Percentiles rank a stretch among this genome's conserved stretches.
phyloP scores from a whole-genome alignment of 2,888 invertebrate species.

The Dicycla oo region DNA sequence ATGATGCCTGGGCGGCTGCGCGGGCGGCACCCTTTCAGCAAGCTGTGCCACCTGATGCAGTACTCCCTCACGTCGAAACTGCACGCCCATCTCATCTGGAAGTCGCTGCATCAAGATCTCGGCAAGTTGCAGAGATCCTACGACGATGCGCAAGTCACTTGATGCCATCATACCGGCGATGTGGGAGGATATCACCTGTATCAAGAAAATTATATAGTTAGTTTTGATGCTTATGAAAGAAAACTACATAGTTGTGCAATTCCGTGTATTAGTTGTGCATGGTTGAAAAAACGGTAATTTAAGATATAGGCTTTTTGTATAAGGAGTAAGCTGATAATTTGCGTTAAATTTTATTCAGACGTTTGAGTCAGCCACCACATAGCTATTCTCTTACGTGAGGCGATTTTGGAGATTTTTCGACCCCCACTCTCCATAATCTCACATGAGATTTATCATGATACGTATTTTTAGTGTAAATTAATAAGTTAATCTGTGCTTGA shows the following conservation, averaged over 20 bases:
- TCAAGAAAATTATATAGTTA: background rate
- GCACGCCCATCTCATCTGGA: constrained; percentile 98
- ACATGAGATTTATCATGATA: too few species aligned
- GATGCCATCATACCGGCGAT: constrained; percentile 99
- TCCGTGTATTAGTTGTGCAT: background rate
- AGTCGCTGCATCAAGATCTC: constrained; percentile 99
- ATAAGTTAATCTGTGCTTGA: too few species aligned
- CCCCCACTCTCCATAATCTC: too few species aligned
- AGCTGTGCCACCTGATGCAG: constrained; percentile 94
- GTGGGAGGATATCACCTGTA: constrained; percentile 96
- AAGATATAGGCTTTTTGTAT: background rate
- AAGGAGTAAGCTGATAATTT: background rate
- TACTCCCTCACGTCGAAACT: constrained; percentile 99
- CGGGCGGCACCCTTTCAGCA: constrained; percentile 73
- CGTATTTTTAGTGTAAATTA: too few species aligned
- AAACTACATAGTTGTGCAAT: background rate
- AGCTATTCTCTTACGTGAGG: background rate
- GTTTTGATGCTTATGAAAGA: background rate
- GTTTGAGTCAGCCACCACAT: background rate
- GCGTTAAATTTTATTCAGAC: background rate
- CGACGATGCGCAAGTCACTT: constrained; percentile 98
- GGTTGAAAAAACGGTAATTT: background rate
- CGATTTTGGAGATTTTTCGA: too few species aligned
- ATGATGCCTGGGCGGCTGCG: constrained; percentile 88
- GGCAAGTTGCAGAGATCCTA: constrained; percentile 99